Evolutionary conservation across 2,888 invertebrate species (phyloP).

Genomic region (Eudiplozoon nipponicum): DNA sequence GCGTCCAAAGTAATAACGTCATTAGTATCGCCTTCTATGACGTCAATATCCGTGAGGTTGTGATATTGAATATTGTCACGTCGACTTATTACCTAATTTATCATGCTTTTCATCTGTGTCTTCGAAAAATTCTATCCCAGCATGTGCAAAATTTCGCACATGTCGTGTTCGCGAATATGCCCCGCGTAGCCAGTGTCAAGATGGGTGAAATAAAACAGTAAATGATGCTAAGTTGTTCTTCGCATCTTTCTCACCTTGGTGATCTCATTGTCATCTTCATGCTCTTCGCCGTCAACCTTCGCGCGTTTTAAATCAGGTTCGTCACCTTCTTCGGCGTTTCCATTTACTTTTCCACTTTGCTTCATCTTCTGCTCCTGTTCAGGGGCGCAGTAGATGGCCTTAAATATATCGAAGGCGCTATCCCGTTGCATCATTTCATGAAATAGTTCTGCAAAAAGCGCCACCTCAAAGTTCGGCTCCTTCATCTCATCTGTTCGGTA

Average conservation of each 20-base stretch:
- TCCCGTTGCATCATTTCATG: constrained; percentile 84
- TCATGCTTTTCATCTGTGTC: too few relatives aligned
- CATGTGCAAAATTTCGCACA: constrained; percentile 56
- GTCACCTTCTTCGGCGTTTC: not conserved
- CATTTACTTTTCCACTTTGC: too few relatives aligned
- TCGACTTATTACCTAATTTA: too few relatives aligned
- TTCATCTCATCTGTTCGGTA: constrained; percentile 65
- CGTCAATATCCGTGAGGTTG: constrained; percentile 33
- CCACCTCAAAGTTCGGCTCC: constrained; percentile 35
- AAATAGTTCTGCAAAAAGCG: constrained; percentile 67
- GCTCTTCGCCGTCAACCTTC: not conserved
- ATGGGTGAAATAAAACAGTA: constrained; percentile 55
- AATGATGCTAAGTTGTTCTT: constrained; percentile 39
- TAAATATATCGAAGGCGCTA: constrained; percentile 64
- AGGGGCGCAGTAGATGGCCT: constrained; percentile 34
- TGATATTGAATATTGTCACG: constrained; percentile 44
- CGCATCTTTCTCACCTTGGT: constrained; percentile 19
- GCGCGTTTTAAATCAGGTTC: constrained; percentile 7
- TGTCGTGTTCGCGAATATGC: constrained; percentile 47
- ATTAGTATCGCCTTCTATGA: not conserved
- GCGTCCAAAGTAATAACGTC: not conserved
- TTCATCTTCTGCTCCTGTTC: too few relatives aligned
- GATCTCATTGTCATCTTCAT: constrained; percentile 18
- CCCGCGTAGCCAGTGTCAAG: constrained; percentile 68
- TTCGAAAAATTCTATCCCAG: constrained; percentile 54